Base-by-base conservation (phyloP, 2,797 vertebrate species). In the Phoebastria nigripes region DNA sequence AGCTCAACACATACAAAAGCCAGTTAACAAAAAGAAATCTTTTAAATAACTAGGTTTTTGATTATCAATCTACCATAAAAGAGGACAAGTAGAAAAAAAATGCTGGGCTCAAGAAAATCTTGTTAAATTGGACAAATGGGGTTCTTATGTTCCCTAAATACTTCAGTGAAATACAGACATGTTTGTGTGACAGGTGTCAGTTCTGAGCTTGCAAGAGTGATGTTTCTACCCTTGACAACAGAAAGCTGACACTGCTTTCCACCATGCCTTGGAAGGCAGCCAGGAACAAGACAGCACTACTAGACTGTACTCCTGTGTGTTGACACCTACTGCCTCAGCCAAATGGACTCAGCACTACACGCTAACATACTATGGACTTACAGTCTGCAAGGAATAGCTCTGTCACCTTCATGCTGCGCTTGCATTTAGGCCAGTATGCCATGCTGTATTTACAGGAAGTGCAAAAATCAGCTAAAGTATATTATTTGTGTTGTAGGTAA, bases 301-400 rank as follows among this genome's bases (percentile, higher is more conserved):
- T 6, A 42, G 29, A 21, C 15, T 18, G 9, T 37, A 33, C 41
- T 77, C 11, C 24, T 10, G 39, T 2, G 3, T 26, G 33, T 22
- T 66, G 59, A 39, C 82, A 93, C 47, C 76, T 66, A 71, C 52
- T 1, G 1, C 35, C 55, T n/a, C 35, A 35, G 35, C 35, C 35
- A 35, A 35, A 35, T 35, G 35, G 35, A 35, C 35, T 35, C 13
- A 49, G 82, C 67, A 39, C 42, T 28, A 56, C 74, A 67, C 44
- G 20, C 15, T 4, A 44, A 33, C 15, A 21, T 1, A 28, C 19
- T 21, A 25, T 0, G 1, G 47, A 70, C 55, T 54, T 35, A 17
- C 2, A 66, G 19, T 18, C 59, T 26, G 17, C 37, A 63, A 78
- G 63, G 24, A 81, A 56, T 8, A 80, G 39, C 33, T 78, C 42